phyloP scores from a whole-genome alignment of 2,113 vertebrate genomes.

The Neolamprologus cancellatus region DNA sequence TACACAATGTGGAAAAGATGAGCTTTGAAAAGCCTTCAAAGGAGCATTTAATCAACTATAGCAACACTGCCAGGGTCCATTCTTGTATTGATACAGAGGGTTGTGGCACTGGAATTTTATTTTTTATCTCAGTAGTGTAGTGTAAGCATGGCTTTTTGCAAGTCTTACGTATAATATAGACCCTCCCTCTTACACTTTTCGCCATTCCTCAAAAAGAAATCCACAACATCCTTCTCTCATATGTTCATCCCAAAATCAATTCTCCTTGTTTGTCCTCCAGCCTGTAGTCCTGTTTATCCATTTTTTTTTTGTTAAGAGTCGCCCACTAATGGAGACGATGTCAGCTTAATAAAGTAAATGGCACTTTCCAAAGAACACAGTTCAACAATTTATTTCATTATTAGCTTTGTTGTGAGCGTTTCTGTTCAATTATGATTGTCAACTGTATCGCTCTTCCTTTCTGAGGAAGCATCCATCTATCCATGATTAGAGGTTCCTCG shows the following conservation, averaged over 20 bases:
- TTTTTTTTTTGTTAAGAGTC: background rate
- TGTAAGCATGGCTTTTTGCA: slow-evolving; percentile 7
- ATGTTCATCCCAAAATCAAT: background rate
- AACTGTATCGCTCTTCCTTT: background rate
- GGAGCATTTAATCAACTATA: background rate
- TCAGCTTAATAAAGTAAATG: background rate
- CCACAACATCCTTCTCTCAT: slow-evolving; percentile 16
- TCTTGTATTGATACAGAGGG: slow-evolving; percentile 13
- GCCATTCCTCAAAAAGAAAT: background rate
- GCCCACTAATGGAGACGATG: background rate
- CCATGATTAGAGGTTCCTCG: background rate
- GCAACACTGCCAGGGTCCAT: slow-evolving; percentile 27
- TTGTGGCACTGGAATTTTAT: slow-evolving; percentile 11
- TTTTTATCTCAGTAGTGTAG: background rate
- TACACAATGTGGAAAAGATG: slow-evolving; percentile 32
- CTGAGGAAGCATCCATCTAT: background rate
- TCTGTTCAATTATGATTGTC: background rate
- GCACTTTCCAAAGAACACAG: background rate
- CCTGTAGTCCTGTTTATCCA: background rate
- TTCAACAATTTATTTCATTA: background rate
- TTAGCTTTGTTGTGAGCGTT: background rate
- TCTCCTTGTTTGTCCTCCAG: background rate
- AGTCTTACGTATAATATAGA: slow-evolving; percentile 13
- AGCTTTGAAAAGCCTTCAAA: slow-evolving; percentile 25
- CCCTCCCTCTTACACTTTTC: background rate